Evolutionary conservation across 2,797 vertebrate species (phyloP).

Genomic region (Craterocephalus amniculus): DNA sequence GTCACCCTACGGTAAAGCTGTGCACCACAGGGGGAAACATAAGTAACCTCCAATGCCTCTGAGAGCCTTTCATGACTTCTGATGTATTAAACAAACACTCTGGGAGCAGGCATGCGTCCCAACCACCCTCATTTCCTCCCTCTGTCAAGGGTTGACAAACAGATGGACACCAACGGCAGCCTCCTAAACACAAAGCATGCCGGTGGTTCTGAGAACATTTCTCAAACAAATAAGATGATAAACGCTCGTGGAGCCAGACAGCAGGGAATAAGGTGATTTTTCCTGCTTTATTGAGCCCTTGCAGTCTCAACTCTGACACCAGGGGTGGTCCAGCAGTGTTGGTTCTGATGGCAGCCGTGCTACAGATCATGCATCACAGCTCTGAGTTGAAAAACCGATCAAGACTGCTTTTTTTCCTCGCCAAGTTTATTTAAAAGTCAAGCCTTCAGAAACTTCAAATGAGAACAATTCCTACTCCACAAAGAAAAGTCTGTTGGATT

Average conservation of each 20-base stretch:
- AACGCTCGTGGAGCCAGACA: slow-evolving; percentile 20
- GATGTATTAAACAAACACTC: slow-evolving; percentile 70
- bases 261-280: slow-evolving; percentile 19
- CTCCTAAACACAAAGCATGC: slow-evolving; percentile 21
- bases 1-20: slow-evolving; percentile 39
- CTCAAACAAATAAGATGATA: slow-evolving; percentile 57
- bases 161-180: slow-evolving; percentile 54
- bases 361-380: slow-evolving; percentile 14
- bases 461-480: slow-evolving; percentile 16
- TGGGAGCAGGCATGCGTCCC: slow-evolving; percentile 48
- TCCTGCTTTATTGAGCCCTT: slow-evolving; percentile 24
- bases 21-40: slow-evolving; percentile 42
- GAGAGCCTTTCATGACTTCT: slow-evolving; percentile 48
- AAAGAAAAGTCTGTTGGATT: slow-evolving; percentile 35
- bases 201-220: slow-evolving; percentile 31
- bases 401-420: neutral
- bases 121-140: slow-evolving; percentile 60
- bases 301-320: slow-evolving; percentile 13
- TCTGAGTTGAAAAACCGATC: neutral
- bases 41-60: slow-evolving; percentile 57
- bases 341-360: slow-evolving; percentile 7
- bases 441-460: neutral
- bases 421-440: slow-evolving; percentile 1
- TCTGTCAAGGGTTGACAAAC: slow-evolving; percentile 60
- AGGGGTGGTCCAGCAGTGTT: slow-evolving; percentile 42